A percentile compares a stretch with the other conserved stretches of the same genome.
These are phyloP conservation scores for Caenorhabditis imperialis DNA, from an alignment of 2,888 invertebrate genomes.

Conservation along the genomic window DNA sequence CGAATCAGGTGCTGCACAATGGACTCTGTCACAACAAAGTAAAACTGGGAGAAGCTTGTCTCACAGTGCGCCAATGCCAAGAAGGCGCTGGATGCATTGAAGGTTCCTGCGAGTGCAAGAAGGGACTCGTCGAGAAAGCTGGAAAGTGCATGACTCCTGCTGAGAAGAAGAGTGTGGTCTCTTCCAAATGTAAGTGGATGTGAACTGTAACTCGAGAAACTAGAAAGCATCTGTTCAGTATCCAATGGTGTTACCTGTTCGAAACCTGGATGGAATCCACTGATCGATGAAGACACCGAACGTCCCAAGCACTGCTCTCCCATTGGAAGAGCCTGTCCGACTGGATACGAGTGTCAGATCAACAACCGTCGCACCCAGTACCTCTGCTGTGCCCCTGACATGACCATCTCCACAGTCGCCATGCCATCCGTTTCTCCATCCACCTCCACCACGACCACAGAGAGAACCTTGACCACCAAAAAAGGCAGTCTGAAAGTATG, in stretches of 20 bases:
- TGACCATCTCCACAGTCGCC: constrained; percentile 3
- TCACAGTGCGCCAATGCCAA: constrained; percentile 57
- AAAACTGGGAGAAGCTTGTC: constrained; percentile 56
- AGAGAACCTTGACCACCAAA: constrained; percentile 25
- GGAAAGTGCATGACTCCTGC: constrained; percentile 57
- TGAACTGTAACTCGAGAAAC: too few species aligned
- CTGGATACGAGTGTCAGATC: constrained; percentile 60
- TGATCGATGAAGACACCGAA: constrained; percentile 57
- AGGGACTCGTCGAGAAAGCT: constrained; percentile 59
- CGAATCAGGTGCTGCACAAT: constrained; percentile 55
- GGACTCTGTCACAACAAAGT: constrained; percentile 59
- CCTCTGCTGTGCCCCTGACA: constrained; percentile 63
- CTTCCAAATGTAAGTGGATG: constrained; percentile 14
- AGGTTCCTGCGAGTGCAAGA: constrained; percentile 63
- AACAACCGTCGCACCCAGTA: constrained; percentile 66
- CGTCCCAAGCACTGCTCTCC: constrained; percentile 61
- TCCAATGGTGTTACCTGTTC: constrained; percentile 52
- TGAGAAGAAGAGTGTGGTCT: constrained; percentile 23
- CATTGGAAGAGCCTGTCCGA: constrained; percentile 55
- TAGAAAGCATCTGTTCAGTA: constrained; percentile 30
- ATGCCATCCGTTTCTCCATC: constrained; percentile 25
- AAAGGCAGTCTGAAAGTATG: constrained; percentile 53
- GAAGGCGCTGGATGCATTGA: constrained; percentile 59
- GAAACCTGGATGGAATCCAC: constrained; percentile 58
- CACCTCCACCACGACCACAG: constrained; percentile 26